A percentile compares a stretch with the other conserved stretches of the same genome.
These are phyloP conservation scores for Benthochromis sp. DNA, from an alignment of 2,113 vertebrate genomes.

Conservation along the genomic window DNA sequence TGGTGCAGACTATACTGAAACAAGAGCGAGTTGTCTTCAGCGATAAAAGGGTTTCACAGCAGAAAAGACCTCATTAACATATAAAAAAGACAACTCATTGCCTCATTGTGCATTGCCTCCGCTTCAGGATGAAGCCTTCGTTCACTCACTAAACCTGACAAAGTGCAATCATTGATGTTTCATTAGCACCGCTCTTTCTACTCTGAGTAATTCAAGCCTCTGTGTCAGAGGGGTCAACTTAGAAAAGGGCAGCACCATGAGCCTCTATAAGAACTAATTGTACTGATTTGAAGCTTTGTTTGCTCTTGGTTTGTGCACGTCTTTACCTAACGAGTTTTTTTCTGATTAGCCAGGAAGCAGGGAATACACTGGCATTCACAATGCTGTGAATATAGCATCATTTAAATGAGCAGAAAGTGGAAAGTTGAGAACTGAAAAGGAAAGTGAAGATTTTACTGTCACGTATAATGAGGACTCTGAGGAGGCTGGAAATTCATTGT, in stretches of 20 bases:
- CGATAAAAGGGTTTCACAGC: neutral
- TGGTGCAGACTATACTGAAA: neutral
- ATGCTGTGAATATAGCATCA: neutral
- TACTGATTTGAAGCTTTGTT: neutral
- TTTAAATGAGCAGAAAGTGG: conserved; percentile 24
- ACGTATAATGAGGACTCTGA: conserved; percentile 44
- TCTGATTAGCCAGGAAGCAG: neutral
- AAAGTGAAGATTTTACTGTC: conserved; percentile 11
- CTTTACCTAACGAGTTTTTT: neutral
- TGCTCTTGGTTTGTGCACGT: neutral
- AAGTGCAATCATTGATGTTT: conserved; percentile 35
- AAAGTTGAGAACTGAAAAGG: neutral
- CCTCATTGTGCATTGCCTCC: neutral
- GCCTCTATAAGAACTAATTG: neutral
- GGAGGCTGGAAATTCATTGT: conserved; percentile 21
- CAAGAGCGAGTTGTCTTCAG: neutral
- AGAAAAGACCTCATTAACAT: conserved; percentile 6
- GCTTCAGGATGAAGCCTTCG: conserved; percentile 4
- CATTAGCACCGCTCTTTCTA: neutral
- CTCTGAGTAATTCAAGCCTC: neutral
- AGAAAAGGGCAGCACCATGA: conserved; percentile 10
- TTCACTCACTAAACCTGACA: neutral
- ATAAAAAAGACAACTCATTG: neutral
- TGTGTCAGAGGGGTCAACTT: neutral
- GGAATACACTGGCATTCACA: neutral